Evolutionary conservation across 2,888 invertebrate species (phyloP), one percentile per base, ranked within the genome.

Genomic region (Noctua pronuba): DNA sequence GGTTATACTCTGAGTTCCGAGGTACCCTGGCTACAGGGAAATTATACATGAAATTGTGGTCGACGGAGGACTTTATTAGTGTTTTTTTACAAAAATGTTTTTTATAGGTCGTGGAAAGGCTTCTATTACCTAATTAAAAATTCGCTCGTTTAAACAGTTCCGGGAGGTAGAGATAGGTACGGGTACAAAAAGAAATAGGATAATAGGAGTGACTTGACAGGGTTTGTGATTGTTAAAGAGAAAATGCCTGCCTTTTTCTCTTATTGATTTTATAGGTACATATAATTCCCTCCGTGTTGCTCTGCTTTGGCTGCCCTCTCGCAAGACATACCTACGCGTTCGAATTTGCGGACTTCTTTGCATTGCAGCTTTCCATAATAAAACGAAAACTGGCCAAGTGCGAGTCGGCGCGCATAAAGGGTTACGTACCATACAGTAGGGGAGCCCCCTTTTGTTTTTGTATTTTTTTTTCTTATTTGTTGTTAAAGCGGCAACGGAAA

Each of bases 241-340:
- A 24, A 10, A 41, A 65, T 38, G 10, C 18, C 67, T 1, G 1
- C 8, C 6, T 16, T 41, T 38, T 41, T 18, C 11, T 52, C 24
- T 16, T 49, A 62, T 62, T 38, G 35, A n/a, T 13, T 52, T 73
- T 69, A n/a, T n/a, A n/a, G n/a, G n/a, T n/a, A n/a, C n/a, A 31
- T 44, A 31, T 73, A 21, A 6, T 44, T 73, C 3, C 16, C 21
- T 49, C 44, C n/a, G 31, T 58, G 35, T 13, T 58, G n/a, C 31
- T 52, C 31, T 13, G 28, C 16, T 52, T 52, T 52, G 24, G 18
- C 31, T 28, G 41, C 28, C 16, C 21, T 28, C 28, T 11, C 68
- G 31, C 1, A 2, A 21, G 35, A n/a, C 44, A 10, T n/a, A n/a
- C n/a, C n/a, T n/a, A 3, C 55, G 10, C 24, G 55, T 67, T 49